These are phyloP conservation scores for Cephalophus harveyi DNA, from an alignment of 2,113 vertebrate species.

Conservation along the genomic window DNA sequence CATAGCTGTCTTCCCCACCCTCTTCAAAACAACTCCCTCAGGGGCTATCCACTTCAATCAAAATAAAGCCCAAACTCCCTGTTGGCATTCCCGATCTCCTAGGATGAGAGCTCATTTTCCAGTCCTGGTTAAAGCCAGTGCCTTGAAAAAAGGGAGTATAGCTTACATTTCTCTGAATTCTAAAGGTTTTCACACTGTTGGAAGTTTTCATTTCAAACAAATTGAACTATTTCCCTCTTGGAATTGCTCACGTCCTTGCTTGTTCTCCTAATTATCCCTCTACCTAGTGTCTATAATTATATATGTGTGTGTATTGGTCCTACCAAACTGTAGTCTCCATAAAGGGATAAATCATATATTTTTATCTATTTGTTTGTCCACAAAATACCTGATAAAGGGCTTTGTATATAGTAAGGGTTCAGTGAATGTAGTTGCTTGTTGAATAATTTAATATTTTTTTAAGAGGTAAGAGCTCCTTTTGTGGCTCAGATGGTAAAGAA, in stretches of 20 bases:
- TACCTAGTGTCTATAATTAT: neutral
- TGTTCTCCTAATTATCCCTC: neutral
- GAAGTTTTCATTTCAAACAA: constrained; percentile 28
- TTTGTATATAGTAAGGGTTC: neutral
- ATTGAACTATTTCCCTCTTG: neutral
- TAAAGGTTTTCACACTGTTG: neutral
- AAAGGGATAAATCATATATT: neutral
- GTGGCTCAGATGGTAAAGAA: neutral
- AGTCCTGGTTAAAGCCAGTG: neutral
- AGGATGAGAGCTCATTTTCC: constrained; percentile 14
- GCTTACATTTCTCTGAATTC: neutral
- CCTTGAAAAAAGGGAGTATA: neutral
- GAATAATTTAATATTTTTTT: constrained; percentile 11
- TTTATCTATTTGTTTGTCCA: neutral
- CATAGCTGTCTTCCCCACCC: neutral
- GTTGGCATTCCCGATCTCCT: neutral
- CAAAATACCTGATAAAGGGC: neutral
- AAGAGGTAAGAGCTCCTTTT: neutral
- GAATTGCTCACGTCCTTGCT: neutral
- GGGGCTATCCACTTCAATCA: neutral
- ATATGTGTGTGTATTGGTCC: neutral
- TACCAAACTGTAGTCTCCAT: neutral
- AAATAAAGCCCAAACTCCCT: neutral
- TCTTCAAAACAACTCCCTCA: constrained; percentile 9
- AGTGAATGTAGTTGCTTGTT: constrained; percentile 34